Conservation (phyloP, 2,113 vertebrate genomes). For the Apeltes quadracus region DNA sequence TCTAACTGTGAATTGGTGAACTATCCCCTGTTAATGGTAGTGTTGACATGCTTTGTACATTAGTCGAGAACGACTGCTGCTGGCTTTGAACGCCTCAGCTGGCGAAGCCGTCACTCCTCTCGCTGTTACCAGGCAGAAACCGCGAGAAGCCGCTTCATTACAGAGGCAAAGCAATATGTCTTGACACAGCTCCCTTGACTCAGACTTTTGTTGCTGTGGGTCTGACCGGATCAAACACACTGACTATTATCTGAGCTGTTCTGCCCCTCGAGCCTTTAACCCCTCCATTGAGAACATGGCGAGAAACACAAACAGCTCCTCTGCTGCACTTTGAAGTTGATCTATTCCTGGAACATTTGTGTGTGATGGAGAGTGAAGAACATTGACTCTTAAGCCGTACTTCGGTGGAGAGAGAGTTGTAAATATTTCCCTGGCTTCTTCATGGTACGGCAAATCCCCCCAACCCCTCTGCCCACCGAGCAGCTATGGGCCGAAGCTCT, state of each 20-base stretch:
- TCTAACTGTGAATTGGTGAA: neutral
- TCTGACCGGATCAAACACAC: neutral
- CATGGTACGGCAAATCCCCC: conserved; percentile 27
- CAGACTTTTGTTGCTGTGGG: neutral
- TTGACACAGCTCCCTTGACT: neutral
- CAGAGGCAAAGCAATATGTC: conserved; percentile 3
- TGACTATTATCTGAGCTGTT: neutral
- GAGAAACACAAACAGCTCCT: neutral
- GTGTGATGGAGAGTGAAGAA: neutral
- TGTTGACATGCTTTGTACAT: neutral
- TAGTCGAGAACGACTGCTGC: conserved; percentile 5
- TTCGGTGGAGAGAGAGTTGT: conserved; percentile 25
- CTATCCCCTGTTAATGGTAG: neutral
- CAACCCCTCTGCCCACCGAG: conserved; percentile 6
- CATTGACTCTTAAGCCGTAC: neutral
- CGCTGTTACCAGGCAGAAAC: conserved; percentile 66
- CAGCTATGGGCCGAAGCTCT: conserved; percentile 34
- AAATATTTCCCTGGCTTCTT: conserved; percentile 51
- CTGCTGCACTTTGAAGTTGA: conserved; percentile 21
- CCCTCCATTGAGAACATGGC: neutral
- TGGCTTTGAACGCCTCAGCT: conserved; percentile 21
- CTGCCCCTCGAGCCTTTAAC: neutral
- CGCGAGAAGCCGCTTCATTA: neutral
- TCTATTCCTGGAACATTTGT: conserved; percentile 32
- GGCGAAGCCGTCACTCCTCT: conserved; percentile 11